Base-by-base conservation (phyloP, 1,140 invertebrate species). In the Paraescarpia echinospica region DNA sequence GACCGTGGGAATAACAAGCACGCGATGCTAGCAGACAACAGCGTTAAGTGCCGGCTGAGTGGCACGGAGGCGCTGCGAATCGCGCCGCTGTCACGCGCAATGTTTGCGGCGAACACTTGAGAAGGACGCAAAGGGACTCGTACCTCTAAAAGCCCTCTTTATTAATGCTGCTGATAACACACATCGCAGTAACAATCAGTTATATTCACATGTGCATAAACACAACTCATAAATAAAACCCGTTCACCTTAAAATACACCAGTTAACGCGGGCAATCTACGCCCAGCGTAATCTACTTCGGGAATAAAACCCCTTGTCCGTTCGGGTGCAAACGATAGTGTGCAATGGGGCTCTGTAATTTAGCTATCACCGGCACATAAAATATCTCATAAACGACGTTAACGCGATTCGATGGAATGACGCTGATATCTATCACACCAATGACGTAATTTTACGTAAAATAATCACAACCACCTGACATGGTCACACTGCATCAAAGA, bases 111-210 rank as follows among this genome's bases (percentile, higher is more conserved):
- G 59, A 6, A 4, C 59, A 77, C 59, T 77, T 77, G 18, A 77
- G 4, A 31, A 12, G 22, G 59, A 77, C 59, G 59, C 59, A 77
- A 77, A 12, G 59, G 59, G 59, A 27, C 48, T 27, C 27, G 59
- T 77, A 77, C 59, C 59, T 77, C 59, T 77, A 77, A 77, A 77
- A 77, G 59, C 59, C 59, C 59, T 77, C 59, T 77, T 77, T 77
- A 77, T 77, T 77, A 77, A 27, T 77, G 59, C 27, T 77, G 59
- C 59, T 77, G 59, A 77, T 77, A 77, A 77, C 59, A 77, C 59
- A 18, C 59, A 77, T 77, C 59, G 22, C 22, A 77, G 22, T 27
- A 77, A 77, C 59, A 77, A 77, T 18, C 59, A 77, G 8, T 77
- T 22, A 77, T 77, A 77, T 77, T 31, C 59, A 77, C 59, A 77